Conservation (phyloP, 2,113 vertebrate genomes). For the Cyanistes caeruleus region DNA sequence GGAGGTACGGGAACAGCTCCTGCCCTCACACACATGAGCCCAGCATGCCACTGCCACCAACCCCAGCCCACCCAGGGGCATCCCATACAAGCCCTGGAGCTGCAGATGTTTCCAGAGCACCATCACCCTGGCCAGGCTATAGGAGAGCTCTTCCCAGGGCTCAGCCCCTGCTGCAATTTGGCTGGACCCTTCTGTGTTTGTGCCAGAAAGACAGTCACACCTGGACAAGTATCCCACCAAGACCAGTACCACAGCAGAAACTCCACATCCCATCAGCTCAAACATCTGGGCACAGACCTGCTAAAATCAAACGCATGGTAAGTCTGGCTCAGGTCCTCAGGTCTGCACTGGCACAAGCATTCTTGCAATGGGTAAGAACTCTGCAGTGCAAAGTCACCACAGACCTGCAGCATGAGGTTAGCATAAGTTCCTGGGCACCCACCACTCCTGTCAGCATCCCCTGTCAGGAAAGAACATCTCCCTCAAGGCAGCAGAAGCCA, state of each 20-base stretch:
- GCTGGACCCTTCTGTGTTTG: not conserved
- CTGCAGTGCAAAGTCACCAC: rapidly evolving
- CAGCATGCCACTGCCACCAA: rapidly evolving
- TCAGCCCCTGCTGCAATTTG: rapidly evolving
- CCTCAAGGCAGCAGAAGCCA: not conserved
- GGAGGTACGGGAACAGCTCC: not conserved
- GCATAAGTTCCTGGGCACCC: not conserved
- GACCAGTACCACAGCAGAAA: not conserved
- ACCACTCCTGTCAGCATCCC: not conserved
- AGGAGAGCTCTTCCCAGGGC: not conserved
- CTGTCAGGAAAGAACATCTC: no score
- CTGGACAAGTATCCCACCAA: not conserved
- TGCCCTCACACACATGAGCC: rapidly evolving
- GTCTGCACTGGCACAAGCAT: not conserved
- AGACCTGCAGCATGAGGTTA: not conserved
- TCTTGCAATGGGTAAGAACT: not conserved
- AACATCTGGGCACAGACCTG: not conserved
- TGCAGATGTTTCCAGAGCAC: not conserved
- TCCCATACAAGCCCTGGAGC: not conserved
- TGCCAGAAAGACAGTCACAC: not conserved
- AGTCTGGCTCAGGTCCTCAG: not conserved
- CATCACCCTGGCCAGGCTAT: rapidly evolving
- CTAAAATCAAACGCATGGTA: rapidly evolving
- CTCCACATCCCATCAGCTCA: not conserved
- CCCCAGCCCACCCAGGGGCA: not conserved